Evolutionary conservation across 2,113 vertebrate genomes (phyloP).

Genomic region (Tyto alba): DNA sequence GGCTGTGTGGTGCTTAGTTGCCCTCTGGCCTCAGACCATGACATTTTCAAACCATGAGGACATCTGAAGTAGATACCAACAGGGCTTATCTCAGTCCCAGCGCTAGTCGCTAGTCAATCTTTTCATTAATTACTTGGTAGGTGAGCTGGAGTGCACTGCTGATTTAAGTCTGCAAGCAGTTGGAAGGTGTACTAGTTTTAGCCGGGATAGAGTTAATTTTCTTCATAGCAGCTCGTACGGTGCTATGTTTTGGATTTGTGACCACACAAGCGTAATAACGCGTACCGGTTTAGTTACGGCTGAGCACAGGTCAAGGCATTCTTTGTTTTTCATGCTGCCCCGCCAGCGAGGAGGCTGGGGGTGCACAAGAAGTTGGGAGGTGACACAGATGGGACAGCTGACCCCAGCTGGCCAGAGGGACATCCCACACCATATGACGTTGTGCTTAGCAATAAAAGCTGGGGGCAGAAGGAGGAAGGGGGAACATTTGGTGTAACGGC

Average conservation of each 20-base stretch:
- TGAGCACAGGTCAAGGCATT: neutral
- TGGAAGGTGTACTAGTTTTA: neutral
- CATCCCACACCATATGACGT: neutral
- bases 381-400: neutral
- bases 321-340: neutral
- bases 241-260: neutral
- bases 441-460: neutral
- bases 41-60: neutral
- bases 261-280: neutral
- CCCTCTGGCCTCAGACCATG: too few relatives aligned
- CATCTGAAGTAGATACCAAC: neutral
- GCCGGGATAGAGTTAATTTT: neutral
- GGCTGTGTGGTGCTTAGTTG: too few relatives aligned
- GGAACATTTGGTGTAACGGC: neutral
- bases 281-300: neutral
- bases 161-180: neutral
- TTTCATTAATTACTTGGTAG: neutral
- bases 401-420: neutral
- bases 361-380: neutral
- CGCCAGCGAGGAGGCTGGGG: accelerated
- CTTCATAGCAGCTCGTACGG: neutral
- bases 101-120: neutral
- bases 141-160: neutral
- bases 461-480: neutral
- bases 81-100: neutral